phyloP scores from a whole-genome alignment of 2,888 invertebrate species.

The Catocala fraxini region DNA sequence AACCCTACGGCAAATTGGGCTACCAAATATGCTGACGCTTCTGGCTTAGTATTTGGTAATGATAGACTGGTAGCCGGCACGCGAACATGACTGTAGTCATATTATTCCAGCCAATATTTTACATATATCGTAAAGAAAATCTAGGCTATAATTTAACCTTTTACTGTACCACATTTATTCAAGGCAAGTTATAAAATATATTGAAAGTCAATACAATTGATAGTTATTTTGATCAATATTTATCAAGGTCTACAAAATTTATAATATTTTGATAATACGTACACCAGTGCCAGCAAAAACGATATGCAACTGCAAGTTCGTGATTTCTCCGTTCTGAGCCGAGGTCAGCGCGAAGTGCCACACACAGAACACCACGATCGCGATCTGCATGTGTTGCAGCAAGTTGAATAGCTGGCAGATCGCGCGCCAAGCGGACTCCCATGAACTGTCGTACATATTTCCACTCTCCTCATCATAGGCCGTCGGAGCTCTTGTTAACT shows the following conservation, averaged over 20 bases:
- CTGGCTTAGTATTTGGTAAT: conserved; percentile 1
- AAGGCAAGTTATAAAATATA: too few species aligned
- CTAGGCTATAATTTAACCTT: too few species aligned
- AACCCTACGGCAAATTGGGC: conserved; percentile 6
- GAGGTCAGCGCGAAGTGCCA: conserved; percentile 81
- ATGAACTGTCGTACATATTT: conserved; percentile 65
- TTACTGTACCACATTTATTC: too few species aligned
- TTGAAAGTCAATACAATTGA: too few species aligned
- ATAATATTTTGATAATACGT: conserved; percentile 56
- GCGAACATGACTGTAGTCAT: background rate
- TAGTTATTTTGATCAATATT: too few species aligned
- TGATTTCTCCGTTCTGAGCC: conserved; percentile 74
- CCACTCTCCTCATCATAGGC: conserved; percentile 80
- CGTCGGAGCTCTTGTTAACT: conserved; percentile 75
- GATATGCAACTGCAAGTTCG: conserved; percentile 80
- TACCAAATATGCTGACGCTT: background rate
- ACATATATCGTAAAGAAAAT: too few species aligned
- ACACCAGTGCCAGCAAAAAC: conserved; percentile 84
- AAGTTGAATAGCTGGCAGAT: conserved; percentile 81
- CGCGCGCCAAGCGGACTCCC: conserved; percentile 78
- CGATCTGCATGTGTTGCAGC: conserved; percentile 80
- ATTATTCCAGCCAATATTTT: background rate
- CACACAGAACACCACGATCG: conserved; percentile 79
- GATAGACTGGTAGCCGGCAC: background rate
- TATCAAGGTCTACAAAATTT: background rate